Percentiles rank a stretch among this genome's conserved stretches.
Evolutionary conservation across 1,140 invertebrate genomes (phyloP).

Genomic region (Drosophila trapezifrons): DNA sequence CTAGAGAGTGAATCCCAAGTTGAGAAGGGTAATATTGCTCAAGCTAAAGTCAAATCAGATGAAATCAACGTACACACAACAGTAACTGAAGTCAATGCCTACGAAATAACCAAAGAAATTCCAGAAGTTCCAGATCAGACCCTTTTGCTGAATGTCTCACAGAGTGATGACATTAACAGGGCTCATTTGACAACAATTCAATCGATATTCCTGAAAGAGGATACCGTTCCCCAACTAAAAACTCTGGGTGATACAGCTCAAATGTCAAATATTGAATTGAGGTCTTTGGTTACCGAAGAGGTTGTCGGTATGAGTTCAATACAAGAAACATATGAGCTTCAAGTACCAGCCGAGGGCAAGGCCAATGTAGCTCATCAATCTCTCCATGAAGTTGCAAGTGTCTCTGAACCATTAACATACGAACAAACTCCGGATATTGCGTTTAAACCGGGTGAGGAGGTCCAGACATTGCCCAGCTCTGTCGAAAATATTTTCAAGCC

Average conservation of each 20-base stretch:
- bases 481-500: conserved; percentile 16
- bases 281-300: conserved; percentile 63
- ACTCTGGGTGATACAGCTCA: conserved; percentile 26
- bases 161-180: conserved; percentile 16
- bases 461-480: conserved; percentile 5
- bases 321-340: conserved; percentile 60
- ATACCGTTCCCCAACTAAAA: conserved; percentile 19
- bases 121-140: neutral
- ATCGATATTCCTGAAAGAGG: conserved; percentile 59
- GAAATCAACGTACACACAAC: conserved; percentile 48
- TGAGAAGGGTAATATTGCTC: neutral
- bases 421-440: conserved; percentile 45
- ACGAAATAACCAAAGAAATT: conserved; percentile 50
- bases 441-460: neutral
- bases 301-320: conserved; percentile 54
- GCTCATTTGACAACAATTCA: conserved; percentile 55
- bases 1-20: conserved; percentile 16
- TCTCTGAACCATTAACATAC: conserved; percentile 37
- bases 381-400: conserved; percentile 27
- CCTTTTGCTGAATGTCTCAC: conserved; percentile 6
- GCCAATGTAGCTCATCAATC: conserved; percentile 40
- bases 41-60: conserved; percentile 36
- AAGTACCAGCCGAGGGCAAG: conserved; percentile 25
- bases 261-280: conserved; percentile 29
- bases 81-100: conserved; percentile 44